These are phyloP conservation scores for Ectemnius lituratus DNA, from an alignment of 2,888 invertebrate species.

Conservation along the genomic window DNA sequence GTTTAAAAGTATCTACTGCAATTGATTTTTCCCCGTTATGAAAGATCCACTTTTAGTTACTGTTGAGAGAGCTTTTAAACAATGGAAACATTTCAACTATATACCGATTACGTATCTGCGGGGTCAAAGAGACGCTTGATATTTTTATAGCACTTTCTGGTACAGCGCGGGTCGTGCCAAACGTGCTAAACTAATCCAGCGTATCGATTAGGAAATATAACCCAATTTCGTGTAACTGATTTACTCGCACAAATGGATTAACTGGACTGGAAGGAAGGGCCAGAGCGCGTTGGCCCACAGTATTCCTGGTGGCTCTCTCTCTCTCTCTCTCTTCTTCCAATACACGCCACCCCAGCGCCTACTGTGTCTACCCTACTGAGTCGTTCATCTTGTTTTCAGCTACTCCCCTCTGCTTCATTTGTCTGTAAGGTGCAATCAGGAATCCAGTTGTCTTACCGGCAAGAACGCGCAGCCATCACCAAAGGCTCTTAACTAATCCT, in stretches of 20 bases:
- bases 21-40: neutral
- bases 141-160: neutral
- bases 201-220: constrained; percentile 71
- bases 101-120: too few relatives aligned
- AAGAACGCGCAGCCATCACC: constrained; percentile 49
- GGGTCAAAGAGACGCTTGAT: too few relatives aligned
- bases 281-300: constrained; percentile 51
- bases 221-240: constrained; percentile 66
- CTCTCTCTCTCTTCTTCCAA: constrained; percentile 55
- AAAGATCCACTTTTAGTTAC: neutral
- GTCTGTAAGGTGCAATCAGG: constrained; percentile 67
- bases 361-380: constrained; percentile 34
- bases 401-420: constrained; percentile 61
- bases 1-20: neutral
- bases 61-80: neutral
- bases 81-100: neutral
- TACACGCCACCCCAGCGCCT: constrained; percentile 25
- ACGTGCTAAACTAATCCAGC: constrained; percentile 64
- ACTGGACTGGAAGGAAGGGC: constrained; percentile 55
- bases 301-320: constrained; percentile 52
- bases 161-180: constrained; percentile 26
- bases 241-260: constrained; percentile 68
- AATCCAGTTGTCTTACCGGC: constrained; percentile 53
- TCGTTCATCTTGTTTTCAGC: constrained; percentile 58
- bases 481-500: constrained; percentile 47